Conservation (phyloP, 2,888 invertebrate genomes). For the Petrophora chlorosata region DNA sequence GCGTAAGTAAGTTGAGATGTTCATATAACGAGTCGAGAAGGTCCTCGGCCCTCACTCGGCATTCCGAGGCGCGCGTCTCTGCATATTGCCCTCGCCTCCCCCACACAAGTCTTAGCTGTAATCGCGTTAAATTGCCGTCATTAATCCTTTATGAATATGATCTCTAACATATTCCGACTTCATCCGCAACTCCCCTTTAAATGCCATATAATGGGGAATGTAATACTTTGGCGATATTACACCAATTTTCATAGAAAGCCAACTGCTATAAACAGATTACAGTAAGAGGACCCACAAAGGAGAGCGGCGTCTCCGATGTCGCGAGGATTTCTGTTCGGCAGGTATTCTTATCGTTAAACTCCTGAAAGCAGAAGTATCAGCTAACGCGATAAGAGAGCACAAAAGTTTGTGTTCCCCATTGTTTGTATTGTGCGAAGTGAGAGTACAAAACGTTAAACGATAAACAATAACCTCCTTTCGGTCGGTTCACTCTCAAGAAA, state of each 20-base stretch:
- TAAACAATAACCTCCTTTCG: constrained; percentile 22
- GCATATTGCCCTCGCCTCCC: constrained; percentile 3
- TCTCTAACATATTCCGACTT: constrained; percentile 2
- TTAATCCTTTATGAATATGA: constrained; percentile 27
- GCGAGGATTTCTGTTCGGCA: not conserved
- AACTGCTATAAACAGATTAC: not conserved
- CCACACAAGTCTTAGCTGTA: constrained; percentile 5
- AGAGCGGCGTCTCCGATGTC: not conserved
- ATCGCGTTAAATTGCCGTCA: constrained; percentile 21
- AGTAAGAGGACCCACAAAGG: not conserved
- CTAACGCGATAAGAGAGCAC: constrained; percentile 2
- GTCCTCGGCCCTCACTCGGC: too few relatives aligned
- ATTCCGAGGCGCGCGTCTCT: too few relatives aligned
- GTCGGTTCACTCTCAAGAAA: constrained; percentile 15
- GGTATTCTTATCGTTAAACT: not conserved
- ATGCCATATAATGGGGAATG: not conserved
- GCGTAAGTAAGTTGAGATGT: too few relatives aligned
- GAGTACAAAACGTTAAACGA: constrained; percentile 14
- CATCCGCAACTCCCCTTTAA: constrained; percentile 1
- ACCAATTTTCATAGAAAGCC: not conserved
- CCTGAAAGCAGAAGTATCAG: not conserved
- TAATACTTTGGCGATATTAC: constrained; percentile 1
- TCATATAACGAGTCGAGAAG: too few relatives aligned
- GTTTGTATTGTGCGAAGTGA: constrained; percentile 9
- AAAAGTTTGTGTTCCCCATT: not conserved